Conservation (phyloP, 2,113 vertebrate species). For the Helogale parvula region DNA sequence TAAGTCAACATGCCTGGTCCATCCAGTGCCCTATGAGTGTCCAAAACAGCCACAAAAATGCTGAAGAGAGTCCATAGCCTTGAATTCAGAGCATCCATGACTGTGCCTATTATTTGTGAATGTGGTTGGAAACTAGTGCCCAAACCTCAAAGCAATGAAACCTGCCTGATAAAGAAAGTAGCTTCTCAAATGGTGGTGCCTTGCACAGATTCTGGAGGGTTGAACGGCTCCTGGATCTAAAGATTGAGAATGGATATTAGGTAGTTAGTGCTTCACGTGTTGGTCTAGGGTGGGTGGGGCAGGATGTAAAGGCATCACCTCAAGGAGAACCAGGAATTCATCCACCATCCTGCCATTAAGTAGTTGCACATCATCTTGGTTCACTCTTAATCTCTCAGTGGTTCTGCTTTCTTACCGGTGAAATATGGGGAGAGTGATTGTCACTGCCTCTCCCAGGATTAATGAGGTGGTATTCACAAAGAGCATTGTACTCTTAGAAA, state of each 20-base stretch:
- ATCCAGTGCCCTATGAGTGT: background rate
- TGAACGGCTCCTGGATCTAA: background rate
- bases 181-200: background rate
- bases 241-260: background rate
- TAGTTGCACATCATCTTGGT: background rate
- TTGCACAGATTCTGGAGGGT: background rate
- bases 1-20: conserved; percentile 9
- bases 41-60: conserved; percentile 61
- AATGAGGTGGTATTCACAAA: conserved; percentile 55
- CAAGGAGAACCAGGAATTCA: conserved; percentile 28
- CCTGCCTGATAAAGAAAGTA: conserved; percentile 6
- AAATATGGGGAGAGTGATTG: conserved; percentile 6
- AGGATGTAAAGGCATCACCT: background rate
- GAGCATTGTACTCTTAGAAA: conserved; percentile 38
- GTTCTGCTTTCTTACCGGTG: conserved; percentile 20
- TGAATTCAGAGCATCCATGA: conserved; percentile 40
- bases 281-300: background rate
- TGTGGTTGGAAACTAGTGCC: conserved; percentile 7
- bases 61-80: background rate
- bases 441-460: conserved; percentile 50
- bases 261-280: background rate
- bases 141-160: background rate
- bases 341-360: background rate
- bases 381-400: background rate
- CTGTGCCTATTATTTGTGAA: background rate